phyloP scores from a whole-genome alignment of 2,888 invertebrate species.

The Lepetodrilus schrolli region DNA sequence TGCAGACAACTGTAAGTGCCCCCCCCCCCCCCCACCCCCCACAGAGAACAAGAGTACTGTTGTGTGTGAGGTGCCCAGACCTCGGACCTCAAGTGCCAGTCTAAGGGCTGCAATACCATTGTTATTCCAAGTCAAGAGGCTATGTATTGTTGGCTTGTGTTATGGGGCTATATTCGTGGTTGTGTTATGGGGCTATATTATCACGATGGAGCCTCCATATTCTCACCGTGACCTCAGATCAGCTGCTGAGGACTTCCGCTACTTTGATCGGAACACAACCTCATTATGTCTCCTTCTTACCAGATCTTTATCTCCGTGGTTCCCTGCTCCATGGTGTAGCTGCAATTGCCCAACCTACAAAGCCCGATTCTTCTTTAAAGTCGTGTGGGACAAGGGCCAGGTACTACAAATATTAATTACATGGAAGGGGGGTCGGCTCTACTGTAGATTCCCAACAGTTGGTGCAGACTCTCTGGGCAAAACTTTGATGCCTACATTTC shows the following conservation, averaged over 20 bases:
- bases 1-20: too few species aligned
- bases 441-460: slow-evolving; percentile 1
- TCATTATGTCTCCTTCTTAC: slow-evolving; percentile 21
- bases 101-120: too few species aligned
- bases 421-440: background rate
- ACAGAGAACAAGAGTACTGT: too few species aligned
- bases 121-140: slow-evolving; percentile 4
- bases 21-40: too few species aligned
- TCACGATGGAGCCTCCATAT: background rate
- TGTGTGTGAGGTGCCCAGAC: too few species aligned
- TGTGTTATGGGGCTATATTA: background rate
- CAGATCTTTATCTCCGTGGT: slow-evolving; percentile 10
- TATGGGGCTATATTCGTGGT: background rate
- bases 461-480: background rate
- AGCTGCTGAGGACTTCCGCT: slow-evolving; percentile 2
- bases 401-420: slow-evolving; percentile 6
- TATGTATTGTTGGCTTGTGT: background rate
- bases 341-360: slow-evolving; percentile 7
- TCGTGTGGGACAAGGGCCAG: background rate
- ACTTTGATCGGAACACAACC: slow-evolving; percentile 20
- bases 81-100: too few species aligned
- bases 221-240: background rate
- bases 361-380: slow-evolving; percentile 13
- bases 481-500: slow-evolving; percentile 12
- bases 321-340: background rate